These are phyloP conservation scores for Theristicus caerulescens DNA, from an alignment of 2,113 vertebrate genomes.

Conservation along the genomic window DNA sequence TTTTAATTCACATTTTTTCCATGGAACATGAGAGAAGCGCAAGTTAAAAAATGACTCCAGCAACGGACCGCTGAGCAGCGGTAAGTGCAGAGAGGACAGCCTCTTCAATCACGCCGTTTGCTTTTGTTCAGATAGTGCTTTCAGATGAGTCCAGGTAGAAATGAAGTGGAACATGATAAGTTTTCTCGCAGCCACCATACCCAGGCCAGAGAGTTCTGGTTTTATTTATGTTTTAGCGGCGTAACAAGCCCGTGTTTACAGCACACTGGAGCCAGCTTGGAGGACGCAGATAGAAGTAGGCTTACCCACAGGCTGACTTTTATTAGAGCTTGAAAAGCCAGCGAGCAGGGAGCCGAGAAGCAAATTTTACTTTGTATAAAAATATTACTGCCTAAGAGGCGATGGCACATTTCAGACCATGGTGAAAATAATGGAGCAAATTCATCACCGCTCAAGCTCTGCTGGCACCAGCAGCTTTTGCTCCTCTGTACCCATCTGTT, in stretches of 20 bases:
- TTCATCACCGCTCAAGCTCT: background rate
- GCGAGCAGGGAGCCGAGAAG: background rate
- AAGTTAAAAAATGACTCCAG: background rate
- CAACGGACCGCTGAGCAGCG: rapidly evolving
- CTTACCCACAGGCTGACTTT: background rate
- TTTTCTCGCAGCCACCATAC: background rate
- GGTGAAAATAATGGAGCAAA: background rate
- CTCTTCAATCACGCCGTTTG: background rate
- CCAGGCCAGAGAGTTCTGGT: rapidly evolving
- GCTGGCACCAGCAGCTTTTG: background rate
- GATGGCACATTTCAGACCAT: background rate
- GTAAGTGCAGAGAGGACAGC: background rate
- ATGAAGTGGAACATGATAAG: background rate
- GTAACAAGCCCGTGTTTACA: background rate
- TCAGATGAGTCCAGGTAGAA: background rate
- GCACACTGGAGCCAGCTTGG: background rate
- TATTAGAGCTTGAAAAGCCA: background rate
- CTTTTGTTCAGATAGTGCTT: background rate
- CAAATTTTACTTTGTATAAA: background rate
- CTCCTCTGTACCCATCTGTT: background rate
- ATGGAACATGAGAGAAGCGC: rapidly evolving
- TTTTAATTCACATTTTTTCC: background rate
- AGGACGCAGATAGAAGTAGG: background rate
- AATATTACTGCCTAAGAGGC: background rate
- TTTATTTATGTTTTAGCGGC: background rate